Evolutionary conservation across 2,113 vertebrate species (phyloP).

Genomic region (Sturnus vulgaris): DNA sequence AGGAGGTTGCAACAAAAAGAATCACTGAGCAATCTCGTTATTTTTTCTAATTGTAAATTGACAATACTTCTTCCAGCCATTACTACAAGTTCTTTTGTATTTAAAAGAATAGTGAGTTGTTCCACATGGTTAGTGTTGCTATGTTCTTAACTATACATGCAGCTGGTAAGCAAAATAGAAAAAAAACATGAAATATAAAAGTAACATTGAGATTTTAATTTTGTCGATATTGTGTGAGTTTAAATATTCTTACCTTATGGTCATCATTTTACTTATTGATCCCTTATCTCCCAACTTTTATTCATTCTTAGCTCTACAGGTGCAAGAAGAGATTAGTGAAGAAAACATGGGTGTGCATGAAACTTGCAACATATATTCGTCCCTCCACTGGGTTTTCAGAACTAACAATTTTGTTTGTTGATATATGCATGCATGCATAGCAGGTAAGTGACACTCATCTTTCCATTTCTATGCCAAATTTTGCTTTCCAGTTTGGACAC

Average conservation of each 20-base stretch:
- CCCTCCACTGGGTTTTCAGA: not conserved
- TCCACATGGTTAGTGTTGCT: not conserved
- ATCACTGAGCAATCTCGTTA: not conserved
- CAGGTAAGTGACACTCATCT: not conserved
- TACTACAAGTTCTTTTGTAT: not conserved
- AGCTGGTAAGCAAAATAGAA: not conserved
- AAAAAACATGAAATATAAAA: not conserved
- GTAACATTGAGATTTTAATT: not conserved
- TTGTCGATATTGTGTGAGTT: not conserved
- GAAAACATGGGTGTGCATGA: not conserved
- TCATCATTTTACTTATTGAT: not conserved
- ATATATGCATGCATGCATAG: constrained; percentile 61
- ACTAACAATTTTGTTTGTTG: not conserved
- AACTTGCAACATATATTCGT: not conserved
- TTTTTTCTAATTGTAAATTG: not conserved
- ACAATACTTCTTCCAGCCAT: not conserved
- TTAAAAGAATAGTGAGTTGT: not conserved
- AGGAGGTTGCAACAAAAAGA: not conserved
- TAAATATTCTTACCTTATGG: not conserved
- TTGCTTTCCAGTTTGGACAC: constrained; percentile 20
- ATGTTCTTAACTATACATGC: not conserved
- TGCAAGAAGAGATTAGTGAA: not conserved
- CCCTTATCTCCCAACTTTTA: not conserved
- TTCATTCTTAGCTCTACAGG: not conserved
- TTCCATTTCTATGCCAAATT: not conserved